These are phyloP conservation scores for Pectinophora gossypiella DNA, from an alignment of 1,140 invertebrate species.

Conservation along the genomic window DNA sequence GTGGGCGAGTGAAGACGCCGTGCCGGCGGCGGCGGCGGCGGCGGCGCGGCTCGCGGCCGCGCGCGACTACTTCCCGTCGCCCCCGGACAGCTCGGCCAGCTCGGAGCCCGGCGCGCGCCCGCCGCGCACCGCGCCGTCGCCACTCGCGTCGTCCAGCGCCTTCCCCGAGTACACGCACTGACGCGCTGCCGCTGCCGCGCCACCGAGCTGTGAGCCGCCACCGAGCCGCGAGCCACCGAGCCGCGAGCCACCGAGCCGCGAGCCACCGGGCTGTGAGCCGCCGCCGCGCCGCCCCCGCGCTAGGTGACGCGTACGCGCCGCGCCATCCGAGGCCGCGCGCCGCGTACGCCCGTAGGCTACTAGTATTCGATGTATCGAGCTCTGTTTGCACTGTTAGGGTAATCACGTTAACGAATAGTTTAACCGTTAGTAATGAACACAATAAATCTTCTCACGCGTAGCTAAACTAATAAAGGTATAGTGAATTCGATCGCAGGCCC, in stretches of 20 bases:
- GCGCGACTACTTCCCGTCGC: conserved; percentile 76
- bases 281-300: conserved; percentile 6
- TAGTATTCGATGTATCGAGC: conserved; percentile 28
- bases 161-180: conserved; percentile 4
- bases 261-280: conserved; percentile 12
- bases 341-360: conserved; percentile 15
- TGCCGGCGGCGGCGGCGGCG: conserved; percentile 79
- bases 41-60: conserved; percentile 45
- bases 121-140: conserved; percentile 36
- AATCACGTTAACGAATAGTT: conserved; percentile 36
- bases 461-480: conserved; percentile 28
- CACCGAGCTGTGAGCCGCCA: conserved; percentile 28
- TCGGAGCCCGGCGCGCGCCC: conserved; percentile 34
- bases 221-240: not conserved
- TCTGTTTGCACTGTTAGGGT: conserved; percentile 37
- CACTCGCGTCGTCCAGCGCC: conserved; percentile 3
- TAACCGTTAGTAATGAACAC: conserved; percentile 40
- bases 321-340: conserved; percentile 2
- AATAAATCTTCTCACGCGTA: conserved; percentile 39
- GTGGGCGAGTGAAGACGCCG: conserved; percentile 91
- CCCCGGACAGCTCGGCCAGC: conserved; percentile 41
- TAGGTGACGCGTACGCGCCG: conserved; percentile 2
- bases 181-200: conserved; percentile 25
- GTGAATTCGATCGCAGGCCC: conserved; percentile 27
- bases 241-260: conserved; percentile 13